A percentile compares a stretch with the other conserved stretches of the same genome.
These are phyloP conservation scores for Dexiosoma caninum DNA, from an alignment of 2,888 invertebrate genomes.

Conservation along the genomic window DNA sequence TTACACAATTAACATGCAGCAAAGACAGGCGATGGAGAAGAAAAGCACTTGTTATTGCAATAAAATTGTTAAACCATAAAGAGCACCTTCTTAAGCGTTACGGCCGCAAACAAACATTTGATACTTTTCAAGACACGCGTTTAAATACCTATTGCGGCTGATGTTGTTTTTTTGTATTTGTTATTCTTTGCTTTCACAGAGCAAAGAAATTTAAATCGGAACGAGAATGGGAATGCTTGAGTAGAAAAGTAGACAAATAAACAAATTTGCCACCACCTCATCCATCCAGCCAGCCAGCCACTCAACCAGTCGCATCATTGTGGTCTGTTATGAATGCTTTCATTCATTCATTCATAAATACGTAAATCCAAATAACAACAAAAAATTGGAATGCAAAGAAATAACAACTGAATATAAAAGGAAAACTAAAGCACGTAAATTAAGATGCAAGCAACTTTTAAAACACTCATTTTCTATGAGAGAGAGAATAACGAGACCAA, in stretches of 20 bases:
- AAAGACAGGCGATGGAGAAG: no score
- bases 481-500: constrained; percentile 8
- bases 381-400: constrained; percentile 16
- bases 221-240: constrained; percentile 30
- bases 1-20: constrained; percentile 9
- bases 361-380: constrained; percentile 37
- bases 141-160: constrained; percentile 23
- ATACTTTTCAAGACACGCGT: constrained; percentile 54
- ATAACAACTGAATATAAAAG: constrained; percentile 38
- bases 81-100: constrained; percentile 26
- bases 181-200: neutral
- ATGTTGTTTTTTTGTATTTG: neutral
- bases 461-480: constrained; percentile 7
- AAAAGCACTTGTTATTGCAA: constrained; percentile 35
- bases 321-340: constrained; percentile 34
- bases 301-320: constrained; percentile 7
- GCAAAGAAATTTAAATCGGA: constrained; percentile 27
- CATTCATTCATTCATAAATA: constrained; percentile 50
- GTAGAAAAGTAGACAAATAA: constrained; percentile 46
- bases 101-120: constrained; percentile 45
- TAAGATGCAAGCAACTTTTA: constrained; percentile 34
- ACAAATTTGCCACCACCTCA: constrained; percentile 53
- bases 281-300: neutral
- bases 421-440: constrained; percentile 48
- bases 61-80: constrained; percentile 40